Evolutionary conservation across 1,140 invertebrate genomes (phyloP).

Genomic region (Atta colombica): DNA sequence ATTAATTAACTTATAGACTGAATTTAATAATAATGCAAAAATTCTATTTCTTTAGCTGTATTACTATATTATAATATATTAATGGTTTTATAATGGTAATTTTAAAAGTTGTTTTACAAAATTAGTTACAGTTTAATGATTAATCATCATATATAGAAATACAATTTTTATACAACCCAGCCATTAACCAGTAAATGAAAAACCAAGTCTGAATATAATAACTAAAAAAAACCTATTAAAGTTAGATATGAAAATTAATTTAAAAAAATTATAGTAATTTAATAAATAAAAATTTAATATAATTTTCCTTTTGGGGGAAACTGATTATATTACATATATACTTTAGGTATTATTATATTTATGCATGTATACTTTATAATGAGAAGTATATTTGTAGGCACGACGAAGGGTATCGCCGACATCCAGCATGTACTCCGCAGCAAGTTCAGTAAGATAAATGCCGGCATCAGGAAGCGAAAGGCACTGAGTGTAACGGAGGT

Average conservation of each 20-base stretch:
- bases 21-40: too few species aligned
- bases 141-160: too few species aligned
- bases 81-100: too few species aligned
- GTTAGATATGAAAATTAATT: not conserved
- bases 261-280: too few species aligned
- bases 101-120: too few species aligned
- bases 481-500: slow-evolving; percentile 90
- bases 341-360: not conserved
- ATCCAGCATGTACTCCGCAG: slow-evolving; percentile 89
- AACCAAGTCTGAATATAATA: not conserved
- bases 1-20: too few species aligned
- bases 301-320: not conserved
- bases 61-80: too few species aligned
- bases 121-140: too few species aligned
- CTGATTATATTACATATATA: not conserved
- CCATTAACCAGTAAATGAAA: too few species aligned
- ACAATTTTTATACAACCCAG: too few species aligned
- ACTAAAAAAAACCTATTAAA: not conserved
- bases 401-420: slow-evolving; percentile 85
- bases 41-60: too few species aligned
- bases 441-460: slow-evolving; percentile 89
- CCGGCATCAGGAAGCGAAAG: slow-evolving; percentile 88
- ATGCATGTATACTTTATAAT: not conserved
- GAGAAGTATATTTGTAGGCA: slow-evolving; percentile 68
- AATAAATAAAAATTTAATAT: too few species aligned